These are phyloP conservation scores for Mythimna loreyi DNA, from an alignment of 2,888 invertebrate genomes.

Conservation along the genomic window DNA sequence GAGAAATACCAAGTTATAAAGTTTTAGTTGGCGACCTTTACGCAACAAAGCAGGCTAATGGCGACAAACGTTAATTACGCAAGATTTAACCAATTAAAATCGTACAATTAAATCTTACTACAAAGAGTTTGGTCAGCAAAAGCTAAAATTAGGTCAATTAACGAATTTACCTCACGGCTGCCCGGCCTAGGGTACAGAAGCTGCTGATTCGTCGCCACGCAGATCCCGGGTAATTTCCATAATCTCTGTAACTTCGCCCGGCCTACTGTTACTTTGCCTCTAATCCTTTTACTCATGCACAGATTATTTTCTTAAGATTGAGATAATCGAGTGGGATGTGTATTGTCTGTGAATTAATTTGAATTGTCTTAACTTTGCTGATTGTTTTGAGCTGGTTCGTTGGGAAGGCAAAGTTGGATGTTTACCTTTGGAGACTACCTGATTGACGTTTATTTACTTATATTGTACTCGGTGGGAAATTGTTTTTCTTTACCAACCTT, in stretches of 20 bases:
- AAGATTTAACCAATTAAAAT: constrained; percentile 51
- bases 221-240: constrained; percentile 61
- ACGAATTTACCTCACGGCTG: constrained; percentile 46
- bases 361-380: constrained; percentile 25
- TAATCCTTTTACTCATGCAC: constrained; percentile 55
- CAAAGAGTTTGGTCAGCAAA: constrained; percentile 63
- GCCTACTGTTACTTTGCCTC: constrained; percentile 54
- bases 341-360: constrained; percentile 21
- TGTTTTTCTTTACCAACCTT: not conserved
- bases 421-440: constrained; percentile 20
- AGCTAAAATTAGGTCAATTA: constrained; percentile 63
- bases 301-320: constrained; percentile 45
- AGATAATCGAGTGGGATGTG: constrained; percentile 35
- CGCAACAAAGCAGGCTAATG: constrained; percentile 22
- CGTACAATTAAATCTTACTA: constrained; percentile 54
- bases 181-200: constrained; percentile 18
- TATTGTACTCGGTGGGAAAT: not conserved
- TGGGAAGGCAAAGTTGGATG: constrained; percentile 8
- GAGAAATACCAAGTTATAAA: constrained; percentile 27
- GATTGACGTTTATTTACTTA: constrained; percentile 22
- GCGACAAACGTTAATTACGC: constrained; percentile 30
- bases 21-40: constrained; percentile 28
- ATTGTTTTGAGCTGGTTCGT: constrained; percentile 17
- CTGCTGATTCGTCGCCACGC: constrained; percentile 58
- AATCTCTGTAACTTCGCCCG: constrained; percentile 62